Conservation (phyloP, 2,888 invertebrate genomes). For the Polymixis flavicincta region DNA sequence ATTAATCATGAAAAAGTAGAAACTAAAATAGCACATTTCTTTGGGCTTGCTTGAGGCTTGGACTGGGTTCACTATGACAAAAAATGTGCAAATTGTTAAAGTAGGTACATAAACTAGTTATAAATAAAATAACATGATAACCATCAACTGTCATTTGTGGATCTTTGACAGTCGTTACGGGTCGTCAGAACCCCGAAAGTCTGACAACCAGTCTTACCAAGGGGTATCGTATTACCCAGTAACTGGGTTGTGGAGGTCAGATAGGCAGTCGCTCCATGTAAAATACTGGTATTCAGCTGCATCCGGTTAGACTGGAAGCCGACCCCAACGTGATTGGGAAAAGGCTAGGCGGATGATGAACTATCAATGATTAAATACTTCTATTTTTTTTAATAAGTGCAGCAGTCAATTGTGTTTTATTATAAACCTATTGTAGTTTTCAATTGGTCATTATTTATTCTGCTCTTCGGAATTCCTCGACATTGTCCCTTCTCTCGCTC, state of each 20-base stretch:
- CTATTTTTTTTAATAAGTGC: background rate
- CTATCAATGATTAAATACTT: no score
- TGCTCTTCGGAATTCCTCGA: conserved; percentile 10
- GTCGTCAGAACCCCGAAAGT: no score
- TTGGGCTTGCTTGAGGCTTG: background rate
- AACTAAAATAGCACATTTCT: background rate
- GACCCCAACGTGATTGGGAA: no score
- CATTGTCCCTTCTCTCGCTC: background rate
- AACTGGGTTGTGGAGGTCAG: no score
- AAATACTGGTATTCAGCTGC: no score
- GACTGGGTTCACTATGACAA: background rate
- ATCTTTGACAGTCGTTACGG: no score
- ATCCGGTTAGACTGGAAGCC: no score
- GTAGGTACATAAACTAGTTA: background rate
- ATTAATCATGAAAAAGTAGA: background rate
- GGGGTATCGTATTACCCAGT: no score
- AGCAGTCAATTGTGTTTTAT: background rate
- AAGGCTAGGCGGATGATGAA: no score
- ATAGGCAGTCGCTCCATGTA: no score
- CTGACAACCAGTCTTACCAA: no score
- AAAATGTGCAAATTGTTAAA: background rate
- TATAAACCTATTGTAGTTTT: background rate
- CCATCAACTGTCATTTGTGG: no score
- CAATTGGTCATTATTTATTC: conserved; percentile 6
- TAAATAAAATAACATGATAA: background rate